Percentiles rank a stretch among this genome's conserved stretches.
These are phyloP conservation scores for Antechinus flavipes DNA, from an alignment of 2,113 vertebrate species.

Conservation along the genomic window DNA sequence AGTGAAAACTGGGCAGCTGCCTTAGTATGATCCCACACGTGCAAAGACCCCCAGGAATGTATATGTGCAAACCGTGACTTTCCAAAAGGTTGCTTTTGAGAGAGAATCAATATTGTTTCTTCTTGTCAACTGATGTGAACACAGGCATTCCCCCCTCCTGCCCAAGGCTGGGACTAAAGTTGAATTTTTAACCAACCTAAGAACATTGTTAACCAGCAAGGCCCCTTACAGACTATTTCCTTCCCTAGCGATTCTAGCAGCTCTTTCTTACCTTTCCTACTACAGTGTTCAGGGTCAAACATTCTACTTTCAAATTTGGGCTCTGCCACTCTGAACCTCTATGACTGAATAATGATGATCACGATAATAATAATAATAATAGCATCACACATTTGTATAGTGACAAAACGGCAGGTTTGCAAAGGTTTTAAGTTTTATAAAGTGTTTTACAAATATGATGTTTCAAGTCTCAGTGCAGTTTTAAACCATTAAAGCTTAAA, in stretches of 20 bases:
- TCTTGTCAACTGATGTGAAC: neutral
- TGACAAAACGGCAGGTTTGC: neutral
- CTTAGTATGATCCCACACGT: neutral
- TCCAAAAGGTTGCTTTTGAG: neutral
- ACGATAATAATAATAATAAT: neutral
- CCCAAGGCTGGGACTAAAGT: neutral
- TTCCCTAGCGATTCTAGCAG: neutral
- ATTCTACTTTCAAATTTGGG: neutral
- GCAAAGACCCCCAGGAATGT: neutral
- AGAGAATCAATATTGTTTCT: neutral
- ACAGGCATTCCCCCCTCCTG: neutral
- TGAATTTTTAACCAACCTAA: conserved; percentile 11
- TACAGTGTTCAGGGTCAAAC: neutral
- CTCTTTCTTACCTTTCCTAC: neutral
- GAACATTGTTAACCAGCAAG: neutral
- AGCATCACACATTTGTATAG: neutral
- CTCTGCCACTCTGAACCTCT: neutral
- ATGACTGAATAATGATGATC: neutral
- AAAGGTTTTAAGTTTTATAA: neutral
- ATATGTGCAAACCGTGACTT: neutral
- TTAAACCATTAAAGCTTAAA: neutral
- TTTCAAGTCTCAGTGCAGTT: neutral
- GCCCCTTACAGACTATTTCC: neutral
- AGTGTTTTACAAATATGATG: neutral
- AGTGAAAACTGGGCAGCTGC: neutral